These are phyloP conservation scores for Phengaris alcon DNA, from an alignment of 2,888 invertebrate species.

Conservation along the genomic window DNA sequence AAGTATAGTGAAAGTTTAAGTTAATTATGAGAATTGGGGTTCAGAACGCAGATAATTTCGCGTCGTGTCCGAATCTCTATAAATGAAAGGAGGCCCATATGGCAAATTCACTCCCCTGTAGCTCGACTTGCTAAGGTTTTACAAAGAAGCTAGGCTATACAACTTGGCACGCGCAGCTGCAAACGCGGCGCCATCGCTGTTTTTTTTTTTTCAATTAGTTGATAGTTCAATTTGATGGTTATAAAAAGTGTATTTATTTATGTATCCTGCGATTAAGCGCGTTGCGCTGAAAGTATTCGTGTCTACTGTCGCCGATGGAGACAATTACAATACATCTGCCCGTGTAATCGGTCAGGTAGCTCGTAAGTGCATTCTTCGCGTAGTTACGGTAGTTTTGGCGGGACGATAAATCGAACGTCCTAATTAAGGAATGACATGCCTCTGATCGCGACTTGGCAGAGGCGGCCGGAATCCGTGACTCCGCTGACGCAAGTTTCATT, in stretches of 20 bases:
- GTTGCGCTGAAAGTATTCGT: not conserved
- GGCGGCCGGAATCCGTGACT: not conserved
- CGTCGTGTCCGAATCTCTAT: not conserved
- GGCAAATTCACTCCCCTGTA: not conserved
- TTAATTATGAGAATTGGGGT: too few relatives aligned
- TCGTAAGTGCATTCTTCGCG: conserved; percentile 15
- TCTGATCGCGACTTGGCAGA: not conserved
- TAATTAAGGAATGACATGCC: conserved; percentile 2
- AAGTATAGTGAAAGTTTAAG: too few relatives aligned
- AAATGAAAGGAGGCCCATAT: not conserved
- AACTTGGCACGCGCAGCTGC: conserved; percentile 1
- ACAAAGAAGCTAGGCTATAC: too few relatives aligned
- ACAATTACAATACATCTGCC: not conserved
- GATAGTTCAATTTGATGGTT: not conserved
- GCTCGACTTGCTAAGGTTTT: too few relatives aligned
- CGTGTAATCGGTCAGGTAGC: conserved; percentile 6
- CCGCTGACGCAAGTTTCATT: conserved; percentile 17
- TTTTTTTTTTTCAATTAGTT: not conserved
- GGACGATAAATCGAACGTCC: conserved; percentile 12
- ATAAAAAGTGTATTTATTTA: conserved; percentile 25
- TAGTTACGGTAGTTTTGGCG: not conserved
- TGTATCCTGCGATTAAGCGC: conserved; percentile 6
- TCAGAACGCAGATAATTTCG: not conserved
- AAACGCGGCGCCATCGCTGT: not conserved
- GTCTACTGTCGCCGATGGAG: conserved; percentile 7